Base-by-base conservation (phyloP, 35 echinoderm and acorn worm species). In the Apostichopus parvimensis region DNA sequence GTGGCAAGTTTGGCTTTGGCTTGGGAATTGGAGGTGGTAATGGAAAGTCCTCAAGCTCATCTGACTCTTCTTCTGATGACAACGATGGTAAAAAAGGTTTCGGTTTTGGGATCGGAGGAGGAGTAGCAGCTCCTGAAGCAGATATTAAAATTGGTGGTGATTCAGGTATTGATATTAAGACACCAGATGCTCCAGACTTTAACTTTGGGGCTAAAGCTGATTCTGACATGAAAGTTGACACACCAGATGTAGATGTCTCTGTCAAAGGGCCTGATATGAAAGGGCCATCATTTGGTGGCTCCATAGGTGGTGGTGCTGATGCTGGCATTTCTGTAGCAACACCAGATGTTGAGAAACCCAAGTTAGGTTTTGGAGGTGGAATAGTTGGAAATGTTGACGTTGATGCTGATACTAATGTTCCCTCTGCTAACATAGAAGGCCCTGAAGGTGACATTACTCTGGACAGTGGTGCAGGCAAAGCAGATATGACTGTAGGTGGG, bases 1-100 rank as follows among this genome's bases (percentile, higher is more conserved):
- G 81, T 80, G 93, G 93, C 80, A 86, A 90, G 18, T 94, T 96
- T 96, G 93, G 93, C 25, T 92, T 95, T 73, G 94, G 94, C 13
- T 90, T 96, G 83, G 90, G 95, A 28, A 28, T 88, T 64, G 86
- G 86, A 18, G 90, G 89, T n/a, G 61, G 68, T 59, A 83, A 88
- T 89, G 90, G 77, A 21, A 89, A 90, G 52, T 93, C 89, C 58
- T 73, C 56, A 9, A 93, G 92, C 78, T 89, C 82, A 55, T 88
- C 82, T 22, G 79, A 79, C 20, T 77, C 71, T 75, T 94, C 93
- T 58, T 94, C 93, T 72, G 94, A 95, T 68, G 85, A 84, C 1
- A 90, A 95, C 12, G 82, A 92, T 87, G 76, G 92, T 57, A 91
- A 79, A 15, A 87, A 85, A 58, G 77, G 87, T 57, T 77, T 80